These are phyloP conservation scores for Coluber constrictor DNA, from an alignment of 2,797 vertebrate genomes.

Conservation along the genomic window DNA sequence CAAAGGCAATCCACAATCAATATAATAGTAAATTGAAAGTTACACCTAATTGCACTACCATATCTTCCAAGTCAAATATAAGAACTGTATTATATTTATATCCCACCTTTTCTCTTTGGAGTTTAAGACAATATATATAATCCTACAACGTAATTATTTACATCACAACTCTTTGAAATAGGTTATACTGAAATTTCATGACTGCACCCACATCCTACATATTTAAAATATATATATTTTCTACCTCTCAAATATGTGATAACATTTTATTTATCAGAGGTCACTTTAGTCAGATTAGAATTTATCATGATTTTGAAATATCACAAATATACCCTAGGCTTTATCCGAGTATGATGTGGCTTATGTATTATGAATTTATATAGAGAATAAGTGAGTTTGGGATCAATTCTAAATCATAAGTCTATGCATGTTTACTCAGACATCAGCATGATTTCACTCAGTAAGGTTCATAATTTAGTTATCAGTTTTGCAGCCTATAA, in stretches of 20 bases:
- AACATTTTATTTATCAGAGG: background rate
- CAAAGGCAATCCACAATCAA: background rate
- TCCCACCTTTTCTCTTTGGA: background rate
- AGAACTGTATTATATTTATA: conserved; percentile 7
- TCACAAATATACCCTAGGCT: background rate
- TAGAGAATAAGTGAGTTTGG: background rate
- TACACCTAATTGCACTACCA: background rate
- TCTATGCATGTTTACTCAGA: background rate
- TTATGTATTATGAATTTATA: background rate
- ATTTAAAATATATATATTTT: background rate
- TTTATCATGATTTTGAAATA: conserved; percentile 9
- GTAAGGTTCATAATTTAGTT: background rate
- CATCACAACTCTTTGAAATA: background rate
- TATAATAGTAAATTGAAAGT: background rate
- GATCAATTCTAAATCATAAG: background rate
- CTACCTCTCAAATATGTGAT: background rate
- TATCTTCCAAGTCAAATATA: conserved; percentile 29
- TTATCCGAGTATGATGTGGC: background rate
- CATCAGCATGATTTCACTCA: background rate
- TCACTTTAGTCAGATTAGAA: background rate
- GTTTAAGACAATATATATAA: background rate
- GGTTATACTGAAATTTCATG: background rate
- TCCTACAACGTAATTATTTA: background rate
- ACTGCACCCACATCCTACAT: no score
- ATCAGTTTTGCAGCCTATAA: background rate